Conservation (phyloP, 2,888 invertebrate species). For the Lithophane leautieri region DNA sequence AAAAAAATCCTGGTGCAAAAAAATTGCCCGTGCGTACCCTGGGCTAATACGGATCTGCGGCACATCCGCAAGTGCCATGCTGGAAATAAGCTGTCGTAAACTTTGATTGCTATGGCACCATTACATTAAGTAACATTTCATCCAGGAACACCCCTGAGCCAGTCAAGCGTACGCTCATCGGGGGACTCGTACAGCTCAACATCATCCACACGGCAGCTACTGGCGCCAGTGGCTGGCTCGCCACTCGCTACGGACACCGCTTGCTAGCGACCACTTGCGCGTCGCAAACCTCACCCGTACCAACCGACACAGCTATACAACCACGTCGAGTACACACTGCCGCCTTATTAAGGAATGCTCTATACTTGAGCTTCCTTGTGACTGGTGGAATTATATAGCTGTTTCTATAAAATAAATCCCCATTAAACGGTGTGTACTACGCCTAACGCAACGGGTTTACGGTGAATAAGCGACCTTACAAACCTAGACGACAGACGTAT, state of each 20-base stretch:
- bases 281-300: conserved; percentile 64
- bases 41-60: not conserved
- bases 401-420: not conserved
- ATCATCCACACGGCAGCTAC: conserved; percentile 94
- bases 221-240: conserved; percentile 77
- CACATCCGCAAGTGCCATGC: not conserved
- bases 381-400: not conserved
- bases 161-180: conserved; percentile 93
- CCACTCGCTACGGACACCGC: conserved; percentile 71
- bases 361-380: conserved; percentile 1
- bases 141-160: conserved; percentile 93
- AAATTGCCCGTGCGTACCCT: not conserved
- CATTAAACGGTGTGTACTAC: conserved; percentile 2
- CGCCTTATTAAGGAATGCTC: conserved; percentile 42
- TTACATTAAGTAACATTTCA: conserved; percentile 11
- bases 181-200: conserved; percentile 95
- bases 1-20: not conserved
- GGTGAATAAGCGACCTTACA: conserved; percentile 27
- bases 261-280: conserved; percentile 71
- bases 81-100: not conserved
- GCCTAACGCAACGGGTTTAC: conserved; percentile 10
- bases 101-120: not conserved
- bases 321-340: conserved; percentile 41
- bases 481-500: conserved; percentile 19
- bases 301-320: conserved; percentile 39